Evolutionary conservation across 1,140 invertebrate genomes (phyloP).

Genomic region (Hirudo medicinalis): DNA sequence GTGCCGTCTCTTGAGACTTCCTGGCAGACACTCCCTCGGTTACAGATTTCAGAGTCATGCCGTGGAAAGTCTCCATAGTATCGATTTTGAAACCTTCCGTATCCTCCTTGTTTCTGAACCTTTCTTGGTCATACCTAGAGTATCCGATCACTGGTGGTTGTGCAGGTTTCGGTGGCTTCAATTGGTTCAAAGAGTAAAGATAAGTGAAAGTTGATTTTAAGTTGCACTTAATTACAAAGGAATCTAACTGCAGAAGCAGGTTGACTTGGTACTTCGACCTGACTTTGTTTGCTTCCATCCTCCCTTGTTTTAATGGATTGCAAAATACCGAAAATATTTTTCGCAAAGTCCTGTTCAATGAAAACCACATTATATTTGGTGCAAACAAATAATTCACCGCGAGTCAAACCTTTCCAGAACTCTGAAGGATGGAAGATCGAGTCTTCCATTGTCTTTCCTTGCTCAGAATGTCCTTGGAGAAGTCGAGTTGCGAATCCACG

Average conservation of each 20-base stretch:
- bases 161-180: slow-evolving; percentile 48
- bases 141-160: slow-evolving; percentile 62
- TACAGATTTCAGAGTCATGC: slow-evolving; percentile 90
- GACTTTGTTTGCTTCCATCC: slow-evolving; percentile 54
- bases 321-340: slow-evolving; percentile 82
- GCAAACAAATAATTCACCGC: background rate
- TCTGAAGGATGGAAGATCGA: slow-evolving; percentile 83
- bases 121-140: slow-evolving; percentile 96
- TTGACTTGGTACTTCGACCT: background rate
- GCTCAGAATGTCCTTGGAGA: slow-evolving; percentile 87
- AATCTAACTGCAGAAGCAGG: background rate
- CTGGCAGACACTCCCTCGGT: slow-evolving; percentile 67
- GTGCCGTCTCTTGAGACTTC: slow-evolving; percentile 41
- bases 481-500: slow-evolving; percentile 84
- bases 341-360: slow-evolving; percentile 56
- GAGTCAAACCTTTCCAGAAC: slow-evolving; percentile 65
- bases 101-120: slow-evolving; percentile 78
- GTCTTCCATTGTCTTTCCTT: slow-evolving; percentile 88
- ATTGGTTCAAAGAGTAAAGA: background rate
- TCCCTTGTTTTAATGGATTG: slow-evolving; percentile 82
- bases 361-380: background rate
- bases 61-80: slow-evolving; percentile 91
- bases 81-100: slow-evolving; percentile 97
- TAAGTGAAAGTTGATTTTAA: background rate
- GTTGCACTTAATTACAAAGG: background rate